Evolutionary conservation across 1,140 invertebrate species (phyloP), one percentile per base, ranked within the genome.

Genomic region (Brachionus angularis): DNA sequence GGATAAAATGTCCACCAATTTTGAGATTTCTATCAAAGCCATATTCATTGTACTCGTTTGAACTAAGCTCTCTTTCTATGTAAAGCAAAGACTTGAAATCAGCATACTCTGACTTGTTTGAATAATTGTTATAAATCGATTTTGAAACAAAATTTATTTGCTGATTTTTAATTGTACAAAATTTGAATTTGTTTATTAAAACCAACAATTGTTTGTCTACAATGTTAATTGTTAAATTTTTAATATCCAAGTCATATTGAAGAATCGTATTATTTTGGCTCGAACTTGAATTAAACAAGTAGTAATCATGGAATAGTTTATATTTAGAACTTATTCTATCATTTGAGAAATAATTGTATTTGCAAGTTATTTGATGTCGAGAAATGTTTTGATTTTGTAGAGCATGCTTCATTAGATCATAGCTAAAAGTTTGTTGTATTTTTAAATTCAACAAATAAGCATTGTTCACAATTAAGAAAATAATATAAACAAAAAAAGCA

Each of bases 121-220:
- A n/a, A n/a, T n/a, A n/a, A n/a, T n/a, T n/a, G n/a, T n/a, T n/a
- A 14, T 7, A 42, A 42, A 42, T 3, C 25, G 53, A 58, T 58
- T 58, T 58, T 8, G 53, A 58, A 12, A 39, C 14, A 23, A 58
- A 58, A 39, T 58, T 1, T 23, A 14, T 58, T 3, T 42, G n/a
- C 5, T 58, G 53, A 23, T 58, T 58, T 23, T 58, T 58, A 23
- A 58, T 58, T 58, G 33, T 39, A 23, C 53, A 58, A 39, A 58
- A 16, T 39, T 58, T 58, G 23, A 58, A 58, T 23, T 58, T 58
- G 5, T n/a, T n/a, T n/a, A n/a, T n/a, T n/a, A n/a, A n/a, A n/a
- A n/a, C n/a, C n/a, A n/a, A n/a, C n/a, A n/a, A n/a, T n/a, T n/a
- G n/a, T n/a, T n/a, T n/a, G n/a, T n/a, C n/a, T n/a, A n/a, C n/a